phyloP scores from a whole-genome alignment of 2,888 invertebrate species.

The Caenorhabditis virilis region DNA sequence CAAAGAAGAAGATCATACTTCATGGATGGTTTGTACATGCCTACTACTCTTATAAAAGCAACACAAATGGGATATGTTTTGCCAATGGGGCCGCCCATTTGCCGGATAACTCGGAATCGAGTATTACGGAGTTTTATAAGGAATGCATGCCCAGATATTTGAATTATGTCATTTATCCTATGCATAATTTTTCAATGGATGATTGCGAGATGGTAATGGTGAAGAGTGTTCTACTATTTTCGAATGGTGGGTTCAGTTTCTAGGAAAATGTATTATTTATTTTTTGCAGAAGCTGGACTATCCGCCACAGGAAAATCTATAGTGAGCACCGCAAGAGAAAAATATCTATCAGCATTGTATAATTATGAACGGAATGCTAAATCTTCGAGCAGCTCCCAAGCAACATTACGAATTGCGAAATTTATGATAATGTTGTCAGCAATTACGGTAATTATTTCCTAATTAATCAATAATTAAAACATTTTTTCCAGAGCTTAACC shows the following conservation, averaged over 20 bases:
- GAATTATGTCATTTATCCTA: slow-evolving; percentile 47
- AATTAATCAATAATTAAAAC: background rate
- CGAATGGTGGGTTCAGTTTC: slow-evolving; percentile 29
- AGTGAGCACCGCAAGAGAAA: slow-evolving; percentile 34
- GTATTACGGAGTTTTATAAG: slow-evolving; percentile 47
- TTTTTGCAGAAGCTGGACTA: slow-evolving; percentile 42
- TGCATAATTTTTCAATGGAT: slow-evolving; percentile 43
- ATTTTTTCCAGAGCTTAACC: slow-evolving; percentile 33
- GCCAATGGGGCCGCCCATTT: slow-evolving; percentile 53
- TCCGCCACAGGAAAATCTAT: slow-evolving; percentile 27
- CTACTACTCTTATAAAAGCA: slow-evolving; percentile 42
- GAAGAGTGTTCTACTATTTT: slow-evolving; percentile 48
- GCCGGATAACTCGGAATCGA: slow-evolving; percentile 31
- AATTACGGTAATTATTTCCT: slow-evolving; percentile 40
- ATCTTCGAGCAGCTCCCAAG: slow-evolving; percentile 25
- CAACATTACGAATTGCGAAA: slow-evolving; percentile 48
- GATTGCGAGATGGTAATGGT: slow-evolving; percentile 49
- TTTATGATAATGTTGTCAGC: slow-evolving; percentile 52
- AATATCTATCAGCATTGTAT: slow-evolving; percentile 43
- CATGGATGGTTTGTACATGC: slow-evolving; percentile 51
- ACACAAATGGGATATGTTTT: slow-evolving; percentile 42
- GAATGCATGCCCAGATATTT: slow-evolving; percentile 47
- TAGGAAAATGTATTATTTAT: background rate
- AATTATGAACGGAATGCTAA: slow-evolving; percentile 39
- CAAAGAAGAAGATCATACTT: slow-evolving; percentile 39